Evolutionary conservation across 92 coral and sea anemone genomes (phyloP), one percentile per base, ranked within the genome.

Genomic region (Epizoanthus scotinus): DNA sequence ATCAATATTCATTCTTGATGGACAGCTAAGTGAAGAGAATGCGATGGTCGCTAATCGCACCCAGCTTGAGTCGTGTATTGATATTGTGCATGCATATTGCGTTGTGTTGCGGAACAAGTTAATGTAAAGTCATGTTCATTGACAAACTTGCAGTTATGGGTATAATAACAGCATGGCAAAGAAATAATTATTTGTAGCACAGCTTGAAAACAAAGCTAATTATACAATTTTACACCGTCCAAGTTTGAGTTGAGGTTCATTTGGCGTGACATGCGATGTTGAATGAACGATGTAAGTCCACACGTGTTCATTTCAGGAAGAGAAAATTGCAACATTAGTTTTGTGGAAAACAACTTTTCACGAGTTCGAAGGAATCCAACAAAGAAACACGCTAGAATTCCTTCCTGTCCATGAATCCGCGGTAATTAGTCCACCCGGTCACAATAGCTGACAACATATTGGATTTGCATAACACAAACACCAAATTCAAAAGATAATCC

Each of bases 351-450:
- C 69, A 27, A 15, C 29, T 47, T 47, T 47, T 13, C 52, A 47
- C 10, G 10, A 42, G 55, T 64, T 27, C 21, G 54, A 68, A 68
- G 56, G 18, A 22, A n/a, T 68, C 20, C 25, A 68, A 68, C 73
- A 68, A 68, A 42, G 73, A 68, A 68, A 68, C 73, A 68, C 73
- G 73, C 73, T 44, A 68, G 56, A 63, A 2, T 73, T 73, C 50
- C 52, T 59, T 73, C 47, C 64, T 73, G 79, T 54, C 63, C 14
- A 22, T 55, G 63, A 31, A 27, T 26, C 58, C 42, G 50, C 20
- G 49, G 58, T 73, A 73, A 73, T 73, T 73, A 56, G 79, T 73
- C 47, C 55, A 54, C 79, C n/a, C n/a, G n/a, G n/a, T 73, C 25
- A 56, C 29, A 73, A 54, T 73, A 54, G 65, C 20, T 3, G 27